A percentile compares a stretch with the other conserved stretches of the same genome.
These are phyloP conservation scores for Torymus aiolomorphi DNA, from an alignment of 2,888 invertebrate species.

Conservation along the genomic window DNA sequence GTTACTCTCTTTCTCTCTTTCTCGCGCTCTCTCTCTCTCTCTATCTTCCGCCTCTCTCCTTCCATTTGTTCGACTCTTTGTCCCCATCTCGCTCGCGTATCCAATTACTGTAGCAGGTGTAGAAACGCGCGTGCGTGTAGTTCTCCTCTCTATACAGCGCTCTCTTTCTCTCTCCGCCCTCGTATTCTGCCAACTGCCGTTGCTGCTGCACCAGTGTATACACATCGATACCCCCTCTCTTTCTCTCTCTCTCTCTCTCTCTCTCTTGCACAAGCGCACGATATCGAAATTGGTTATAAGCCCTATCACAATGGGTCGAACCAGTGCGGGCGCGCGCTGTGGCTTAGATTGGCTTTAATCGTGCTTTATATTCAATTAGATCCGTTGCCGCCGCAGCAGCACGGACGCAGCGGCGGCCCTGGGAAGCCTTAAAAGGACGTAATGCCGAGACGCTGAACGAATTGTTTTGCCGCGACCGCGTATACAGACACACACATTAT, in stretches of 20 bases:
- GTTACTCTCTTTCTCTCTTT: not conserved
- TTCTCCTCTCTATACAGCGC: not conserved
- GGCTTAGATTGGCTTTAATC: conserved; percentile 50
- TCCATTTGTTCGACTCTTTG: conserved; percentile 26
- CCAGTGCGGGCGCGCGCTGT: not conserved
- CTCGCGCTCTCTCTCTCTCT: conserved; percentile 6
- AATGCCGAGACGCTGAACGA: not conserved
- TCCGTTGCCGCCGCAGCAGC: not conserved
- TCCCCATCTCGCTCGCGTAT: conserved; percentile 31
- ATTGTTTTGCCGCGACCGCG: conserved; percentile 9
- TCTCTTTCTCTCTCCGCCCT: not conserved
- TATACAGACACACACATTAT: not conserved
- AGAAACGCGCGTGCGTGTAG: conserved; percentile 34
- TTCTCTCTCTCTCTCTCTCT: not conserved
- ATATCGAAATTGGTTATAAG: conserved; percentile 56
- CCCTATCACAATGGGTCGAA: conserved; percentile 11
- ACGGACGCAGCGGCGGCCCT: not conserved
- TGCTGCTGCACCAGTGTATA: not conserved
- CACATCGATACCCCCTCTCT: not conserved
- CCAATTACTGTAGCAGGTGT: conserved; percentile 52
- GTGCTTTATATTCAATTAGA: conserved; percentile 56
- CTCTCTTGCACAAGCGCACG: no score
- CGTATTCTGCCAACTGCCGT: not conserved
- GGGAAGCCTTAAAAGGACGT: conserved; percentile 16
- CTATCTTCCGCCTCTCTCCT: not conserved